Evolutionary conservation across 2,797 vertebrate species (phyloP), one percentile per base, ranked within the genome.

Genomic region (Enteromius anoplus): DNA sequence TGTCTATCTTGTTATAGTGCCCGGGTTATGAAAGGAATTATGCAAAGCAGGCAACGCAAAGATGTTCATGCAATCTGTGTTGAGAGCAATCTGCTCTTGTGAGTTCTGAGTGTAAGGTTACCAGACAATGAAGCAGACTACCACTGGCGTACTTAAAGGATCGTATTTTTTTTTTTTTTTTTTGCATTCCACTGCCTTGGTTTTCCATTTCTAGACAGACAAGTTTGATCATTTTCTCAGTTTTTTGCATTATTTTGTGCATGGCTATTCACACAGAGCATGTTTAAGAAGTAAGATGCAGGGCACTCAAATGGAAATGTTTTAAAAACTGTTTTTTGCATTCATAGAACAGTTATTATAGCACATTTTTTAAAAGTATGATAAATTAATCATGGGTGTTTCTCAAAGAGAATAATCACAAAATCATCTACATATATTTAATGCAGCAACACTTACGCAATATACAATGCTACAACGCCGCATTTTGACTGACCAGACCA

Each of bases 381-480:
- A 40, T 53, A 2, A 29, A 40, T 42, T 15, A 29, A 45, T 45
- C 17, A 6, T 53, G 21, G n/a, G 47, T 4, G 19, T 37, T 37
- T 66, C 26, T 34, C 12, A 53, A 23, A 1, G 77, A 53, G 47
- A 53, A 21, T 1, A n/a, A n/a, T 64, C 19, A 66, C 26, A 23
- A 78, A 78, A 29, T 66, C 4, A 78, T 53, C 45, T 68, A 32
- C 23, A 11, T 64, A 62, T n/a, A 58, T 37, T 37, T 55, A 51
- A 37, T 34, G 49, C 29, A n/a, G 19, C 65, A 37, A 40, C 65
- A 40, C 34, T 37, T 68, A 66, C 1, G 17, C 32, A 66, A 37
- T 37, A 19, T 37, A 3, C 29, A 64, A 32, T 15, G 37, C 37
- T 37, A 37, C 2, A 42, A 69, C 0, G 3, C 8, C 15, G 17